Percentiles rank a stretch among this genome's conserved stretches.
Evolutionary conservation across 1,140 invertebrate species (phyloP).

Genomic region (Drosophila lacertosa): DNA sequence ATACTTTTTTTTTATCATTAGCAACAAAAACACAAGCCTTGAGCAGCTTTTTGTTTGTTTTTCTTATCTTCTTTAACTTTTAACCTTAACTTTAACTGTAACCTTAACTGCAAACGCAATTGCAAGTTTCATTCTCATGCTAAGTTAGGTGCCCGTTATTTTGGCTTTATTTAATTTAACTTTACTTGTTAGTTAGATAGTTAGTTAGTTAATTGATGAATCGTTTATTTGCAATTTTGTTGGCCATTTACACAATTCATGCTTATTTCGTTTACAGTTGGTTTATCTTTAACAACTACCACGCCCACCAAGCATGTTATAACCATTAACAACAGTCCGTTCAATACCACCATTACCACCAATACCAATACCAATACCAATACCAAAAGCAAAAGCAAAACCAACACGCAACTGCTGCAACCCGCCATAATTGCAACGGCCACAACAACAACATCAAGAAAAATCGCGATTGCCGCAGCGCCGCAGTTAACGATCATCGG

Average conservation of each 20-base stretch:
- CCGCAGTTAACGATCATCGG: constrained; percentile 34
- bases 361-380: constrained; percentile 43
- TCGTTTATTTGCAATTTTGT: constrained; percentile 36
- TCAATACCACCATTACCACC: constrained; percentile 46
- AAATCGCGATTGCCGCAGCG: constrained; percentile 46
- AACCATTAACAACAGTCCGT: constrained; percentile 80
- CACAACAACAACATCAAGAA: constrained; percentile 43
- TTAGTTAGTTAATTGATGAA: constrained; percentile 33
- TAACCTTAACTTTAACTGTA: background rate
- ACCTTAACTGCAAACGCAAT: background rate
- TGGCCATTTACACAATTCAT: constrained; percentile 71
- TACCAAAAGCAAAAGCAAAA: constrained; percentile 32
- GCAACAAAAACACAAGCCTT: constrained; percentile 24
- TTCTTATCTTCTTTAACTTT: constrained; percentile 10
- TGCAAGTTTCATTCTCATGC: constrained; percentile 11
- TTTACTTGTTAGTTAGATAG: constrained; percentile 10
- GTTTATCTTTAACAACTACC: constrained; percentile 70
- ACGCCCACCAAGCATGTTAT: constrained; percentile 80
- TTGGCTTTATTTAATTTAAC: background rate
- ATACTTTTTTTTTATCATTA: constrained; percentile 42
- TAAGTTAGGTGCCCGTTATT: background rate
- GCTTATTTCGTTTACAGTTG: constrained; percentile 83
- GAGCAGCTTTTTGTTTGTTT: constrained; percentile 18
- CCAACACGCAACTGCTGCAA: constrained; percentile 36
- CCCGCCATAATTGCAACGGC: constrained; percentile 49